Evolutionary conservation across 1,140 invertebrate species (phyloP), one percentile per base, ranked within the genome.

Genomic region (Drosophila carrolli): DNA sequence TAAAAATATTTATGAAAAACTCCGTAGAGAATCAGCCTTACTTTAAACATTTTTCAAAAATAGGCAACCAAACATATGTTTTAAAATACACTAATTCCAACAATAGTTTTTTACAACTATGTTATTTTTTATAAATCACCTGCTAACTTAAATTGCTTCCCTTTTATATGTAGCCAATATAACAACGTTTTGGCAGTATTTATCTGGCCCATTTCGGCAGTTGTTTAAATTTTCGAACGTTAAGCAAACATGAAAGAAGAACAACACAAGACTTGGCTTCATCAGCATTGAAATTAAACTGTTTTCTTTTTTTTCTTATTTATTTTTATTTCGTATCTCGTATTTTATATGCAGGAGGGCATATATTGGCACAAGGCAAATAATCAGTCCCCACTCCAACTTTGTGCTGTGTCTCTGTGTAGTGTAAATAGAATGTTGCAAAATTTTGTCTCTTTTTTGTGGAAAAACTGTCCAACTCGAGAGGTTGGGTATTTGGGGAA

Each of bases 311-410:
- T 23, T 37, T 47, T 23, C 44, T 63, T 68, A 67, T 68, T 67
- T 66, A 35, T 46, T 51, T 74, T 65, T 46, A 29, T 23, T 65
- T 59, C 46, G 47, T 57, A 61, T 53, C 29, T 47, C 14, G 72
- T 75, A 47, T 58, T 75, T 75, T n/a, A 75, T 75, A 75, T 75
- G 61, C 73, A 75, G 72, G 27, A 75, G 37, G 48, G 73, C 72
- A 75, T 54, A 75, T 75, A 75, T 75, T 75, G 73, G 48, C 73
- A 75, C 72, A 75, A 43, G 72, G 59, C 73, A 75, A 75, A 75
- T 75, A 75, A 75, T 67, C 73, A 59, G 54, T 19, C 40, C 66
- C 32, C 68, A 23, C 14, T 14, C 40, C 35, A 53, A 40, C 40
- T 40, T 50, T 44, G 35, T 72, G 38, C 44, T 46, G 35, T 71